Percentiles rank a stretch among this genome's conserved stretches.
Conservation (phyloP, 2,797 vertebrate genomes). For the Hypotaenidia okinawae region DNA sequence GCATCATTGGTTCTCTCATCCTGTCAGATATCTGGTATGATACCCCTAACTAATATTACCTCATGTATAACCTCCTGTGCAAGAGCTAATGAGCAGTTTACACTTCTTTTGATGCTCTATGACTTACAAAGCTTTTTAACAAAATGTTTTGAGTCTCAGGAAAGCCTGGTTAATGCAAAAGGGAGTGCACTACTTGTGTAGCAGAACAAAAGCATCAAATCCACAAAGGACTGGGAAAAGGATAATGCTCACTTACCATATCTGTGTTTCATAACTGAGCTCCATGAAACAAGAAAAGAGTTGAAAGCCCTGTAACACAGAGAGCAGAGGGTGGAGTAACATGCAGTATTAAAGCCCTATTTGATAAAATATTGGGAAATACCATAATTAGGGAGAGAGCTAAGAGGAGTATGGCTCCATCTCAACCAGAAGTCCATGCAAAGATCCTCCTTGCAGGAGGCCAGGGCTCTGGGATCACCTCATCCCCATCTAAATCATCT, state of each 20-base stretch:
- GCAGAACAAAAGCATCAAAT: neutral
- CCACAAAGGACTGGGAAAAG: neutral
- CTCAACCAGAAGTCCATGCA: neutral
- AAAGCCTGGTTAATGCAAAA: neutral
- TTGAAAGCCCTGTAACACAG: neutral
- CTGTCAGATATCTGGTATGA: too few species aligned
- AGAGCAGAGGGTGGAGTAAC: neutral
- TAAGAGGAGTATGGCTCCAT: neutral
- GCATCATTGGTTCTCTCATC: neutral
- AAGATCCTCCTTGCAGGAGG: neutral
- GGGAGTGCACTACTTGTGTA: rapidly evolving
- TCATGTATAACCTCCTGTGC: neutral
- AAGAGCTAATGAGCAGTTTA: neutral
- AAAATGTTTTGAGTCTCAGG: neutral
- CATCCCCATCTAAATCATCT: neutral
- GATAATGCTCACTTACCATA: neutral
- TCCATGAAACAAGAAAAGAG: neutral
- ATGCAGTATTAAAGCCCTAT: neutral
- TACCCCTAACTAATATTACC: neutral
- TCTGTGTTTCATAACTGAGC: neutral
- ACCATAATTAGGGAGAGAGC: neutral
- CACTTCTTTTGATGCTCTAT: neutral
- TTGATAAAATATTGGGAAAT: neutral
- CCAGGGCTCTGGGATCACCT: neutral
- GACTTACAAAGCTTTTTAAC: neutral